Evolutionary conservation across 2,113 vertebrate genomes (phyloP).

Genomic region (Chascanopsetta lugubris): DNA sequence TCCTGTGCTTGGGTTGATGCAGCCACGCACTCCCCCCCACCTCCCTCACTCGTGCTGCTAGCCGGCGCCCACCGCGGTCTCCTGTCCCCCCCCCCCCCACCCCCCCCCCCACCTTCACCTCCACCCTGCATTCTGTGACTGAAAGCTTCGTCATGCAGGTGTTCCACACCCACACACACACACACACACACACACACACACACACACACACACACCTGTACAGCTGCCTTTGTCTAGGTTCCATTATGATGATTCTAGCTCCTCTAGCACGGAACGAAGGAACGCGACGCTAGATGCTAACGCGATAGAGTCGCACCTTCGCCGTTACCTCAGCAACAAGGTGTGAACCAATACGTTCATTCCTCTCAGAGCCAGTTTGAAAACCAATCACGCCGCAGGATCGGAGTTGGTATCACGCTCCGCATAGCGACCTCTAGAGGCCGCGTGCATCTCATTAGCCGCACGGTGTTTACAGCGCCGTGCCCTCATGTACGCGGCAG

Average conservation of each 20-base stretch:
- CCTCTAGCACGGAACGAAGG: slow-evolving; percentile 25
- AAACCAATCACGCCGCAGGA: too few relatives aligned
- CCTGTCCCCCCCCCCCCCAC: slow-evolving; percentile 2
- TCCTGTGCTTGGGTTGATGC: slow-evolving; percentile 62
- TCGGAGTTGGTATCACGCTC: too few relatives aligned
- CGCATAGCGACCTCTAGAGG: too few relatives aligned
- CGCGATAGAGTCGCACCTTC: slow-evolving; percentile 14
- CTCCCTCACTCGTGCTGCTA: too few relatives aligned
- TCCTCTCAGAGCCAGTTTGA: too few relatives aligned
- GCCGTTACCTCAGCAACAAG: background rate
- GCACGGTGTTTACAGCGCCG: too few relatives aligned
- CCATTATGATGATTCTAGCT: slow-evolving; percentile 11
- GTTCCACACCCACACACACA: slow-evolving; percentile 7
- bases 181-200: too few relatives aligned
- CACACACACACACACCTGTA: slow-evolving; percentile 10
- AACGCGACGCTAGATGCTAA: background rate
- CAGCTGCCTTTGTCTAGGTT: slow-evolving; percentile 38
- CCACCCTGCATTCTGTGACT: slow-evolving; percentile 31
- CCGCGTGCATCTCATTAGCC: too few relatives aligned
- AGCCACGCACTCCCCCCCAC: slow-evolving; percentile 39
- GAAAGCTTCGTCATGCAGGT: slow-evolving; percentile 33
- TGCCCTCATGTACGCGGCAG: too few relatives aligned
- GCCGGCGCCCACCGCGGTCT: too few relatives aligned
- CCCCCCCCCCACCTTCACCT: slow-evolving; percentile 15
- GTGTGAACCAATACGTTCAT: too few relatives aligned